These are phyloP conservation scores for Heliocidaris erythrogramma DNA, from an alignment of 35 echinoderm and acorn worm species.

Conservation along the genomic window DNA sequence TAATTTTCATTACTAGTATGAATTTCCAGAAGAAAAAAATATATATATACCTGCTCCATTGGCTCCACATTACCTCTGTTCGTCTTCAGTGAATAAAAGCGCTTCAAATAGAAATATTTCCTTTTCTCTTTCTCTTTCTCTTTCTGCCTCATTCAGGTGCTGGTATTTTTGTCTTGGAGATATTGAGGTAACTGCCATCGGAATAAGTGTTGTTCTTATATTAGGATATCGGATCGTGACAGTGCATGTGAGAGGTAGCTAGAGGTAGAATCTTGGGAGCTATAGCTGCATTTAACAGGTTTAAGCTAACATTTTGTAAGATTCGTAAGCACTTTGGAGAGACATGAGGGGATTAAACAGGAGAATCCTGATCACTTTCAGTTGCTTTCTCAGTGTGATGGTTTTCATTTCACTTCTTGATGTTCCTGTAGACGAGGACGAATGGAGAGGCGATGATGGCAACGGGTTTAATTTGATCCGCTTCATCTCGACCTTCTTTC, in stretches of 20 bases:
- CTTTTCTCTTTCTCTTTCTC: background rate
- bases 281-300: too few species aligned
- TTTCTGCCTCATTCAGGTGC: background rate
- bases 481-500: background rate
- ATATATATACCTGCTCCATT: too few species aligned
- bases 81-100: too few species aligned
- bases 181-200: too few species aligned
- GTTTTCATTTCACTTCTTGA: background rate
- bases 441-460: background rate
- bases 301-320: background rate
- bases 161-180: background rate
- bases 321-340: background rate
- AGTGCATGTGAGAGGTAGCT: too few species aligned
- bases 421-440: background rate
- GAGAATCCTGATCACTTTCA: background rate
- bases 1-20: too few species aligned
- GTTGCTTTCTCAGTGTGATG: background rate
- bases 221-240: too few species aligned
- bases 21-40: too few species aligned
- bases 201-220: too few species aligned
- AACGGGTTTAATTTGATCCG: background rate
- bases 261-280: too few species aligned
- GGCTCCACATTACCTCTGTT: too few species aligned
- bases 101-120: too few species aligned
- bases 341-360: background rate